phyloP scores from a whole-genome alignment of 2,113 vertebrate genomes.

The Ammospiza caudacuta region DNA sequence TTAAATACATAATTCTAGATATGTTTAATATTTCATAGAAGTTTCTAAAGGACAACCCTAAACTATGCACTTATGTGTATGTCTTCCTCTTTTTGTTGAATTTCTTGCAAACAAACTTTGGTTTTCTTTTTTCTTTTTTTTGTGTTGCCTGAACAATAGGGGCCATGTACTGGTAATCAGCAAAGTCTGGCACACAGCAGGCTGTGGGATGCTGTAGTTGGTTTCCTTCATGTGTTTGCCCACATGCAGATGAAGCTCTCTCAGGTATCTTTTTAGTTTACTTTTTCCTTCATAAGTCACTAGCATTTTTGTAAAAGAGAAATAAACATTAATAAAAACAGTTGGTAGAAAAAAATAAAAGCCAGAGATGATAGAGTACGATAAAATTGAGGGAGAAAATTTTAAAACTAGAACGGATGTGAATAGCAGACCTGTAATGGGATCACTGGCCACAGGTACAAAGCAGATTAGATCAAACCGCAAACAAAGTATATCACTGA shows the following conservation, averaged over 20 bases:
- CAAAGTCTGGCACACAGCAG: conserved; percentile 95
- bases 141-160: conserved; percentile 66
- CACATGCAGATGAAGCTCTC: conserved; percentile 99
- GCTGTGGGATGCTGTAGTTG: conserved; percentile 96
- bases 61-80: neutral
- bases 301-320: neutral
- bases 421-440: neutral
- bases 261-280: conserved; percentile 78
- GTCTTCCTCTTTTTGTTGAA: neutral
- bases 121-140: neutral
- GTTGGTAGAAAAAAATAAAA: neutral
- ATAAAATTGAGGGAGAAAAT: neutral
- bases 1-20: neutral
- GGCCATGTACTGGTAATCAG: conserved; percentile 95
- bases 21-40: neutral
- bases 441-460: neutral
- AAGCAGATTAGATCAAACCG: neutral
- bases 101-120: neutral
- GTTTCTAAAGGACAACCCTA: neutral
- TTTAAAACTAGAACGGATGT: neutral
- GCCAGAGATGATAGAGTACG: neutral
- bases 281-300: neutral
- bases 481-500: neutral
- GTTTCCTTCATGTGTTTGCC: conserved; percentile 95
- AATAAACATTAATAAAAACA: neutral